Conservation (phyloP, 2,113 vertebrate genomes). For the Catagonus wagneri region DNA sequence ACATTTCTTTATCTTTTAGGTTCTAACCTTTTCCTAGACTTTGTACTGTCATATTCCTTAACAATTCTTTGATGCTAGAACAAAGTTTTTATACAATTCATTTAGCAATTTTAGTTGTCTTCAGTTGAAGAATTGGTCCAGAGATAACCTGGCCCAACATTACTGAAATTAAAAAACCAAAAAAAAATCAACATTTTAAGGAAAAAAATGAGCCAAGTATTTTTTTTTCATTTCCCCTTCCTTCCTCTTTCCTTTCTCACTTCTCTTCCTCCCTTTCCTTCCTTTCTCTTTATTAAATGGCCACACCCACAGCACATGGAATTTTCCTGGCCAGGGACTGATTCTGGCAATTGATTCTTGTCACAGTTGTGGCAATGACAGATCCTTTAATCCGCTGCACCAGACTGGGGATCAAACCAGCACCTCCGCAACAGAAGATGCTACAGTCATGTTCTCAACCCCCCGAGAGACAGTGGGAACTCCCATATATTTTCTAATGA, state of each 20-base stretch:
- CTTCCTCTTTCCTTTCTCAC: too few species aligned
- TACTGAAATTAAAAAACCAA: background rate
- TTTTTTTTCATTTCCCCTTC: background rate
- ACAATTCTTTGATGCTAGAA: background rate
- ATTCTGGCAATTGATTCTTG: too few species aligned
- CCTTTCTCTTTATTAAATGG: too few species aligned
- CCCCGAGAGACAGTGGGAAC: too few species aligned
- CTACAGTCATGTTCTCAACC: too few species aligned
- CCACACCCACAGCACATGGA: too few species aligned
- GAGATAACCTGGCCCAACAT: background rate
- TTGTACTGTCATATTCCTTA: background rate
- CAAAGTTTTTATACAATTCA: background rate
- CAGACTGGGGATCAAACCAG: too few species aligned
- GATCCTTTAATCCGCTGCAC: too few species aligned
- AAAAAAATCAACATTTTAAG: background rate
- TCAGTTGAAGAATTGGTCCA: background rate
- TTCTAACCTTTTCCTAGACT: background rate
- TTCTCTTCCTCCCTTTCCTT: too few species aligned
- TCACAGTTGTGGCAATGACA: too few species aligned
- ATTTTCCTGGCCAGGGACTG: too few species aligned
- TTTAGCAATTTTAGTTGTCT: background rate
- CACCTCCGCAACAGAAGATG: too few species aligned
- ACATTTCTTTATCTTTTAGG: background rate
- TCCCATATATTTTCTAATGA: background rate
- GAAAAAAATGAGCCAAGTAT: background rate